phyloP scores from a whole-genome alignment of 2,113 vertebrate species.

The Irena cyanogastra region DNA sequence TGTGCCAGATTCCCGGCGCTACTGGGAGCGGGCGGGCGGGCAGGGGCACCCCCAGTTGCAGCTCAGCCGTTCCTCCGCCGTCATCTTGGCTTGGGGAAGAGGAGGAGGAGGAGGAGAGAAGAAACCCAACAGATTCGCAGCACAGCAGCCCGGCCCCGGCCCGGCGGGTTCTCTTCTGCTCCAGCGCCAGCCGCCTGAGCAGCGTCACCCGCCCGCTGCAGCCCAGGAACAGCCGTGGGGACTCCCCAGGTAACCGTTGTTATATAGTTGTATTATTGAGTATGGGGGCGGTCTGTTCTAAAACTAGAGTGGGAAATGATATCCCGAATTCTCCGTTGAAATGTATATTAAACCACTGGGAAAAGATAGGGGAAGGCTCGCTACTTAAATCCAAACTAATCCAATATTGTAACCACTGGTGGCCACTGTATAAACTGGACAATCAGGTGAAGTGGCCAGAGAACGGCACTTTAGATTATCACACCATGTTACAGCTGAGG shows the following conservation, averaged over 20 bases:
- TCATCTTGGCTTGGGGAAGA: too few species aligned
- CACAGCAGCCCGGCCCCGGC: background rate
- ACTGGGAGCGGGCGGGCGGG: background rate
- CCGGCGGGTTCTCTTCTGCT: background rate
- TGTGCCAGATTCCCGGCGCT: background rate
- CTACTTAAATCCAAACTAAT: background rate
- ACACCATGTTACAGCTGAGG: background rate
- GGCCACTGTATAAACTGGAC: background rate
- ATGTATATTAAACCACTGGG: background rate
- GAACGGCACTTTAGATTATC: background rate
- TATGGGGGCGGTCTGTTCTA: background rate
- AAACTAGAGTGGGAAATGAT: background rate
- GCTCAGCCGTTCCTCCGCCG: background rate
- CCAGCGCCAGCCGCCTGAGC: background rate
- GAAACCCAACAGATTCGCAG: background rate
- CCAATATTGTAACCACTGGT: background rate
- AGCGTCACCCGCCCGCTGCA: background rate
- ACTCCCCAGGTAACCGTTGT: background rate
- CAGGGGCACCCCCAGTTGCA: background rate
- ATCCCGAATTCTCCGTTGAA: background rate
- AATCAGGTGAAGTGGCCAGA: background rate
- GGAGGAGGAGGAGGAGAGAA: background rate
- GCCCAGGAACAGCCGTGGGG: background rate
- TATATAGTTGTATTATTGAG: background rate
- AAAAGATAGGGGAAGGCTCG: background rate